These are phyloP conservation scores for Agrotis exclamationis DNA, from an alignment of 2,888 invertebrate species.

Conservation along the genomic window DNA sequence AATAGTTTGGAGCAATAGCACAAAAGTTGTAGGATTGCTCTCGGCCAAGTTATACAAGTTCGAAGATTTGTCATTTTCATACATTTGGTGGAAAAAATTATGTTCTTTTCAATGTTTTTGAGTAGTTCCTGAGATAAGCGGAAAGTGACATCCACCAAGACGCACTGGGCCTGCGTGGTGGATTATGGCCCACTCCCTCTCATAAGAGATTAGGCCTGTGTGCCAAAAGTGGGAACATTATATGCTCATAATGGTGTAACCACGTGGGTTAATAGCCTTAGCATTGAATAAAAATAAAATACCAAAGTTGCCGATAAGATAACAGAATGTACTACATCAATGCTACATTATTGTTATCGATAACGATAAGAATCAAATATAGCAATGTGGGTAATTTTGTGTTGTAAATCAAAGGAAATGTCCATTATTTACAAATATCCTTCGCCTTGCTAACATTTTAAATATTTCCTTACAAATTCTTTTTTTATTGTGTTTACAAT, in stretches of 20 bases:
- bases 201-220: too few species aligned
- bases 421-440: slow-evolving; percentile 21
- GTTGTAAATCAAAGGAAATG: slow-evolving; percentile 29
- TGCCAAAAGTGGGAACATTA: too few species aligned
- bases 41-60: too few species aligned
- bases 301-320: slow-evolving; percentile 19
- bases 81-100: too few species aligned
- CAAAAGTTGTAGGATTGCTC: too few species aligned
- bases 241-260: background rate
- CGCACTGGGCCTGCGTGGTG: too few species aligned
- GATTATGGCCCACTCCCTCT: too few species aligned
- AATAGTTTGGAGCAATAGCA: too few species aligned
- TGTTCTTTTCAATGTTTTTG: too few species aligned
- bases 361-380: background rate
- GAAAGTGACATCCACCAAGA: too few species aligned
- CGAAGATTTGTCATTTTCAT: too few species aligned
- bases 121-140: too few species aligned
- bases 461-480: slow-evolving; percentile 4
- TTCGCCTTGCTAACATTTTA: background rate
- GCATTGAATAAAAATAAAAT: background rate
- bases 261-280: background rate
- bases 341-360: background rate
- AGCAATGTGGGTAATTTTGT: background rate
- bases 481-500: background rate
- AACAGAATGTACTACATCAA: background rate